phyloP scores from a whole-genome alignment of 2,113 vertebrate species.

The Mastomys coucha region DNA sequence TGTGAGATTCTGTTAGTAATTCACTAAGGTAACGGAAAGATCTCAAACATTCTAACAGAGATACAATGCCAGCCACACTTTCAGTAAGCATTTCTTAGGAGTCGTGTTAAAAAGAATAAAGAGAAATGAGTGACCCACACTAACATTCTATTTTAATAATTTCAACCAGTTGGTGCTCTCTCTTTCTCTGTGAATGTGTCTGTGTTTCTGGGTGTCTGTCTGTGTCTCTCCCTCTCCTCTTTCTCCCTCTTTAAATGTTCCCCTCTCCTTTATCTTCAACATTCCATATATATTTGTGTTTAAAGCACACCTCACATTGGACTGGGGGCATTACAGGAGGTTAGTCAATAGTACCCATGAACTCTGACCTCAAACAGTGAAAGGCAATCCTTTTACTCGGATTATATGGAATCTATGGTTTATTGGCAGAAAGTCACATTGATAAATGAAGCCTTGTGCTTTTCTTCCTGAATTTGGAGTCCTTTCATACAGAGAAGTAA shows the following conservation, averaged over 20 bases:
- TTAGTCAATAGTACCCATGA: background rate
- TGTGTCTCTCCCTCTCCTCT: background rate
- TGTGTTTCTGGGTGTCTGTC: background rate
- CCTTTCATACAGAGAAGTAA: background rate
- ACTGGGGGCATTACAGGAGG: background rate
- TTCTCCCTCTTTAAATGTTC: no score
- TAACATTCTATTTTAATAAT: conserved; percentile 43
- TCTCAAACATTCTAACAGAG: background rate
- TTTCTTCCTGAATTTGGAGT: background rate
- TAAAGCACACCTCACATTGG: background rate
- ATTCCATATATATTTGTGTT: background rate
- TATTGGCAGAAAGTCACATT: background rate
- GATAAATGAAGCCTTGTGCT: conserved; percentile 38
- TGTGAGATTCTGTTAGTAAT: background rate
- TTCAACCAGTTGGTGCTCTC: background rate
- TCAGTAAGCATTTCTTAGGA: background rate
- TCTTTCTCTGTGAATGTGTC: background rate
- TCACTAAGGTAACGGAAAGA: background rate
- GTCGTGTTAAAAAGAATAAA: background rate
- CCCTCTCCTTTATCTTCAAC: background rate
- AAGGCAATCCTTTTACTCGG: background rate
- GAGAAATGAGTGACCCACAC: background rate
- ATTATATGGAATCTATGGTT: background rate
- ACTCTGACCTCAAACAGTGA: background rate
- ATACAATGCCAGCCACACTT: background rate